Percentiles rank a stretch among this genome's conserved stretches.
phyloP scores from a whole-genome alignment of 2,797 vertebrate species.

The Fratercula arctica region DNA sequence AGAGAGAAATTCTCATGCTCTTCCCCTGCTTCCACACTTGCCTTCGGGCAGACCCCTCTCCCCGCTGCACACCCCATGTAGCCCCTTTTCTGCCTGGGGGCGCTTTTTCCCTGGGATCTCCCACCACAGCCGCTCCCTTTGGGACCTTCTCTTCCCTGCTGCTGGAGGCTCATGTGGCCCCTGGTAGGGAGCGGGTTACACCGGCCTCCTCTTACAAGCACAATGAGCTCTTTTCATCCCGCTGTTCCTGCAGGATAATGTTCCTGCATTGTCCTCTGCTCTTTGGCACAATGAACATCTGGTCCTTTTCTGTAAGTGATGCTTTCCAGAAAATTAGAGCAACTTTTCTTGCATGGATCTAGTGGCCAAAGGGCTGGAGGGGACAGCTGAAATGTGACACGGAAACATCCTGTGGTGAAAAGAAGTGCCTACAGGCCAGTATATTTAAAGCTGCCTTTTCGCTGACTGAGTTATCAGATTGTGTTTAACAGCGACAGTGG shows the following conservation, averaged over 20 bases:
- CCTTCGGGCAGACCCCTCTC: background rate
- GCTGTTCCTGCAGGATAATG: background rate
- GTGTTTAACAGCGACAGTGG: background rate
- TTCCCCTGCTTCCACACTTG: background rate
- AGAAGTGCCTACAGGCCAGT: background rate
- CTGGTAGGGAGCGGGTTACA: background rate
- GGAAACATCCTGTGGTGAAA: background rate
- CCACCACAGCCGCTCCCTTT: background rate
- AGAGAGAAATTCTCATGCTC: background rate
- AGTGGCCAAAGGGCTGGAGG: background rate
- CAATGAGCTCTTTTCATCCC: background rate
- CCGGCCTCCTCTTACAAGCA: background rate
- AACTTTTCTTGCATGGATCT: background rate
- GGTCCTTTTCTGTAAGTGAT: background rate
- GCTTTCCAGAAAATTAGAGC: background rate
- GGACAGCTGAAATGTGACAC: background rate
- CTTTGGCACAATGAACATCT: background rate
- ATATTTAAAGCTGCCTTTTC: background rate
- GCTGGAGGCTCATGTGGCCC: background rate
- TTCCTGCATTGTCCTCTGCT: background rate
- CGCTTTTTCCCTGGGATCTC: background rate
- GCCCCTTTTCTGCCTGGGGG: background rate
- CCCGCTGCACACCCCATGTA: accelerated
- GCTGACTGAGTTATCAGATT: background rate
- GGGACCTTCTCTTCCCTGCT: background rate